Percentiles rank a stretch among this genome's conserved stretches.
phyloP scores from a whole-genome alignment of 2,797 vertebrate genomes.

The Microcaecilia unicolor region DNA sequence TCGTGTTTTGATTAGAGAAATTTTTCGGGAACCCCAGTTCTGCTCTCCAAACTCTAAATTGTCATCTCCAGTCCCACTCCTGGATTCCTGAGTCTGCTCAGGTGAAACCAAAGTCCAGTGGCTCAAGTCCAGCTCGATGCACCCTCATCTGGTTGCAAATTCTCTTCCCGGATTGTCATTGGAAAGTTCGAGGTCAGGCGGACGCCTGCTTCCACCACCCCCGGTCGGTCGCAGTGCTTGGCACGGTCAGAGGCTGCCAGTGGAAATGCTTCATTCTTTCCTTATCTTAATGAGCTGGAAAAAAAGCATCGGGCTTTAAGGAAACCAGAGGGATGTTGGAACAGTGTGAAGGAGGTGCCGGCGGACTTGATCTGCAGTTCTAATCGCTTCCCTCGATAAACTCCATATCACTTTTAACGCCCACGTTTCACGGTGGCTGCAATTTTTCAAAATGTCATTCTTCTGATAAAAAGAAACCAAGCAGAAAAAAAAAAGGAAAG shows the following conservation, averaged over 20 bases:
- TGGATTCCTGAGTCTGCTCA: no score
- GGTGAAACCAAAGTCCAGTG: no score
- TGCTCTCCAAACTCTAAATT: no score
- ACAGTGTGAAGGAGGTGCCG: not conserved
- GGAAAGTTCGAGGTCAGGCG: not conserved
- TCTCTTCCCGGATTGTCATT: not conserved
- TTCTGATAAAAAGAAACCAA: no score
- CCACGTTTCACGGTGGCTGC: not conserved
- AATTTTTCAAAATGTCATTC: not conserved
- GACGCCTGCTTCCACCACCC: not conserved
- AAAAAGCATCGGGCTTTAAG: not conserved
- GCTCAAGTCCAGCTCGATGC: fast-evolving
- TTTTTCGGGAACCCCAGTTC: no score
- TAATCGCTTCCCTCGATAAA: not conserved
- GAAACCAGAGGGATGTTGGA: not conserved
- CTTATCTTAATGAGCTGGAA: not conserved
- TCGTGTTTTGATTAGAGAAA: no score
- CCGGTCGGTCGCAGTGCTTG: not conserved
- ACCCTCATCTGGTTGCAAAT: not conserved
- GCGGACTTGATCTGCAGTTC: not conserved
- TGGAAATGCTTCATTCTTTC: not conserved
- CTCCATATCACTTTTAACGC: not conserved
- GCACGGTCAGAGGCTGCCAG: not conserved
- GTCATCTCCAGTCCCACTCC: no score
- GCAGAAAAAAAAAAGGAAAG: no score